Evolutionary conservation across 2,113 vertebrate genomes (phyloP).

Genomic region (Orcinus orca): DNA sequence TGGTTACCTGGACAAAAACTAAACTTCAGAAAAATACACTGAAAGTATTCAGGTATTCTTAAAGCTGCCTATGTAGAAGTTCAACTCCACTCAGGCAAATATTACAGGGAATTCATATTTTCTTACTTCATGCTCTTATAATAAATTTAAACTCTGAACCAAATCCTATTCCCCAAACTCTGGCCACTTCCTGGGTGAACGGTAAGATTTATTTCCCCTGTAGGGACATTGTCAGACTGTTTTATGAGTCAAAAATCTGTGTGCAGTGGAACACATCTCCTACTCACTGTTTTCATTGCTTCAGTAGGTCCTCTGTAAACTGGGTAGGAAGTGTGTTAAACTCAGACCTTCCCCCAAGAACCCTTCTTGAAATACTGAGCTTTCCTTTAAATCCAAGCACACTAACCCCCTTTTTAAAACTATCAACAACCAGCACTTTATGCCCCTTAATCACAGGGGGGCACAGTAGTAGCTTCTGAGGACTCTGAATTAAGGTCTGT

Average conservation of each 20-base stretch:
- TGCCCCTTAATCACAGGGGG: not conserved
- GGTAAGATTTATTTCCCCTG: not conserved
- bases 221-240: not conserved
- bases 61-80: not conserved
- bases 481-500: not conserved
- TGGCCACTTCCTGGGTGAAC: constrained; percentile 2
- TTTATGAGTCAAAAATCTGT: not conserved
- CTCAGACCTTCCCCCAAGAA: not conserved
- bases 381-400: constrained; percentile 28
- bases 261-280: not conserved
- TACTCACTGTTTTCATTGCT: not conserved
- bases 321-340: not conserved
- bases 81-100: not conserved
- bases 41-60: not conserved
- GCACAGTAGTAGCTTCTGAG: not conserved
- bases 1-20: constrained; percentile 3
- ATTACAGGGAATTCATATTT: not conserved
- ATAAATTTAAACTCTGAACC: not conserved
- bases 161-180: not conserved
- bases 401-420: constrained; percentile 37
- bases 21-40: constrained; percentile 15
- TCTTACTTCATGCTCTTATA: not conserved
- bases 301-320: constrained; percentile 14
- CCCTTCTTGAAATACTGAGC: constrained; percentile 13
- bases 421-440: not conserved